These are phyloP conservation scores for Conops quadrifasciatus DNA, from an alignment of 2,888 invertebrate species.

Conservation along the genomic window DNA sequence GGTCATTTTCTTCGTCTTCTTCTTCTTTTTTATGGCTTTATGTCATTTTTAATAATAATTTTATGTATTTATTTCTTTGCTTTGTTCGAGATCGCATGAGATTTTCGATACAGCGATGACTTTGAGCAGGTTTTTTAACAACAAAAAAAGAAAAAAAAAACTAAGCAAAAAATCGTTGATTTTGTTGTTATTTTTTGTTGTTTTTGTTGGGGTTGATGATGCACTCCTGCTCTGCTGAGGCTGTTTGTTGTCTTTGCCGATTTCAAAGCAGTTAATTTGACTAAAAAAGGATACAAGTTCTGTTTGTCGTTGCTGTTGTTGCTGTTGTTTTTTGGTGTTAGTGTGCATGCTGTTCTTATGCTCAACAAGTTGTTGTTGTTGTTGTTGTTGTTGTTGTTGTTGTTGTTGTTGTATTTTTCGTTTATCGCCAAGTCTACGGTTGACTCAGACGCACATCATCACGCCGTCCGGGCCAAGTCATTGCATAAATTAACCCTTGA, in stretches of 20 bases:
- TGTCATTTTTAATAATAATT: slow-evolving; percentile 6
- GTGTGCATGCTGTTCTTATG: no score
- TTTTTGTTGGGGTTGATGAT: background rate
- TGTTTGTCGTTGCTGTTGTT: slow-evolving; percentile 12
- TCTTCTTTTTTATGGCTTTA: background rate
- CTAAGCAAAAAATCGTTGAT: slow-evolving; percentile 18
- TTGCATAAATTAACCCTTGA: slow-evolving; percentile 35
- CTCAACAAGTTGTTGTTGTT: background rate
- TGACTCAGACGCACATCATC: slow-evolving; percentile 46
- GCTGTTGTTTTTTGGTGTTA: background rate
- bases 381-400: slow-evolving; percentile 15
- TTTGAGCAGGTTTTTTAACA: slow-evolving; percentile 29
- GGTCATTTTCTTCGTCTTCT: background rate
- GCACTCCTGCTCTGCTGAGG: no score
- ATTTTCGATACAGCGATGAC: slow-evolving; percentile 6
- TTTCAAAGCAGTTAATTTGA: slow-evolving; percentile 42
- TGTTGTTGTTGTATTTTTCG: slow-evolving; percentile 2
- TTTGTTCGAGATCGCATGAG: background rate
- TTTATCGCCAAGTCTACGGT: background rate
- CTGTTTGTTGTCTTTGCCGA: no score
- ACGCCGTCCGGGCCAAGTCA: slow-evolving; percentile 35
- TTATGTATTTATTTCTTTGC: background rate
- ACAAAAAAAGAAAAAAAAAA: no score
- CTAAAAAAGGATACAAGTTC: slow-evolving; percentile 45
- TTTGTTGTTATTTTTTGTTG: background rate